Base-by-base conservation (phyloP, 2,797 vertebrate species). In the Fistularia commersonii region DNA sequence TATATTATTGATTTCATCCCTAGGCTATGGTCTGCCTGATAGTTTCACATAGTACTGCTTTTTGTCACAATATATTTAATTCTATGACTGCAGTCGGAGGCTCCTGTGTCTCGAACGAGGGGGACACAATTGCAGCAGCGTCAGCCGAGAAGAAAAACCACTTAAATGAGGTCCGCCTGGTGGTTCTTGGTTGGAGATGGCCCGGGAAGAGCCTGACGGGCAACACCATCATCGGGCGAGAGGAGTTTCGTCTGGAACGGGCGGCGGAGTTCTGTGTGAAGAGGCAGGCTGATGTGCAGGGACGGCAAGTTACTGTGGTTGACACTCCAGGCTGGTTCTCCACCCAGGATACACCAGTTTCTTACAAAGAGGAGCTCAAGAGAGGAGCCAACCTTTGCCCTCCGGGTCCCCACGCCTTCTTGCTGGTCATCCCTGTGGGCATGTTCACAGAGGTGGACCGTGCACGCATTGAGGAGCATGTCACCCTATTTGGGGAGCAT, bases 271-370 rank as follows among this genome's bases (percentile, higher is more conserved):
- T 92, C 75, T 88, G 85, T 1, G 49, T 89, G 6, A 90, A 74
- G 61, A 69, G 85, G 1, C 66, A 85, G 34, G 54, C 79, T 0
- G 68, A 62, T 8, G 84, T 89, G 58, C 15, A 65, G 0, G 81
- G 66, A 1, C 84, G 83, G 11, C 79, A 87, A 64, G 64, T 93
- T 15, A 79, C 54, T 0, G 82, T 93, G 1, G 85, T 93, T 61
- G 93, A 94, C 66, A 93, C 90, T 0, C 93, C 93, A 0, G 92
- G 90, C 12, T 87, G 93, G 83, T 94, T 91, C 51, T 91, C 92
- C 0, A 46, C 81, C 0, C 89, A 92, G 63, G 48, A 64, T 3
- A 86, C 75, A 0, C 87, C 89, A 0, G 13, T 37, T 0, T 71
- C 80, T 13, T 92, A 90, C 42, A 89, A 88, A 57, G 38, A 79